phyloP scores from a whole-genome alignment of 35 echinoderm and acorn worm genomes.

The Anneissia japonica region DNA sequence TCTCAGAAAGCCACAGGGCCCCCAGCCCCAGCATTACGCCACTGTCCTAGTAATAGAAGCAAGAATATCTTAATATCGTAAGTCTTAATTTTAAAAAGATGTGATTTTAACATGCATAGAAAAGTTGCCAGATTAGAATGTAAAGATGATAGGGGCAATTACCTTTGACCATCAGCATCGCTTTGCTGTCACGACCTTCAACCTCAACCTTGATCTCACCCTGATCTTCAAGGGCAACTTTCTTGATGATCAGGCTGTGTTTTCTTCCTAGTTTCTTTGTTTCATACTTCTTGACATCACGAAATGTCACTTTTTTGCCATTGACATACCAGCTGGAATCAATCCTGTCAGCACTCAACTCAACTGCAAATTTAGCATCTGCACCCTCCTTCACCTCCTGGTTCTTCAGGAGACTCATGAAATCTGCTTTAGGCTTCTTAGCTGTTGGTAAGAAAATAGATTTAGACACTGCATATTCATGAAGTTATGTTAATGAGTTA shows the following conservation, averaged over 20 bases:
- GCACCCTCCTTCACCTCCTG: slow-evolving; percentile 65
- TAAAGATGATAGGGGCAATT: not conserved
- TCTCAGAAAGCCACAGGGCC: too few species aligned
- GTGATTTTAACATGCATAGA: too few species aligned
- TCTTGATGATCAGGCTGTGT: slow-evolving; percentile 66
- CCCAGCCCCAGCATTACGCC: too few species aligned
- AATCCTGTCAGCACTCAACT: slow-evolving; percentile 64
- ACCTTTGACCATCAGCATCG: slow-evolving; percentile 74
- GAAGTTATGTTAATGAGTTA: not conserved
- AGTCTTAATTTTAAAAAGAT: too few species aligned
- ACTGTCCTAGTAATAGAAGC: too few species aligned
- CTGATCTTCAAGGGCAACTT: slow-evolving; percentile 71
- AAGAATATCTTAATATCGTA: too few species aligned
- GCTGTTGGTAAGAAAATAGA: slow-evolving; percentile 11
- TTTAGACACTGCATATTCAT: not conserved
- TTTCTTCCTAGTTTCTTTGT: slow-evolving; percentile 62
- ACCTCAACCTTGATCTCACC: not conserved
- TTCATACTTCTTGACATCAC: slow-evolving; percentile 64
- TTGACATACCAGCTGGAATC: slow-evolving; percentile 64
- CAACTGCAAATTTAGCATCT: slow-evolving; percentile 69
- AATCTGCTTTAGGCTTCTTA: slow-evolving; percentile 84
- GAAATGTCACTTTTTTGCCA: slow-evolving; percentile 52
- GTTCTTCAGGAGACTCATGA: slow-evolving; percentile 69
- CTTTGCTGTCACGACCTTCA: slow-evolving; percentile 35
- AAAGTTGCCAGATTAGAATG: too few species aligned